Evolutionary conservation across 2,797 vertebrate species (phyloP).

Genomic region (Spatula clypeata): DNA sequence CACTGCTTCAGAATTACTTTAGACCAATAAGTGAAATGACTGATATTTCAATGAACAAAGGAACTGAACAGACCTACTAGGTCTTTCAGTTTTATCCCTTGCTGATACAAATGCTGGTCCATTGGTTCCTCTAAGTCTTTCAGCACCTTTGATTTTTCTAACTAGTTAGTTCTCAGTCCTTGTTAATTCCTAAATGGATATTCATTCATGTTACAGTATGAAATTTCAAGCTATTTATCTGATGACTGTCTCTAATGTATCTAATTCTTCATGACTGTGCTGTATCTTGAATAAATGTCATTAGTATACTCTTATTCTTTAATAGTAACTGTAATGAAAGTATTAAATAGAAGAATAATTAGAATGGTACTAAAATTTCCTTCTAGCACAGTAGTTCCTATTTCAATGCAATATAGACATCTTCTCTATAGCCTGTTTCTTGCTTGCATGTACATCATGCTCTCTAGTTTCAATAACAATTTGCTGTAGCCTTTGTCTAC

Average conservation of each 20-base stretch:
- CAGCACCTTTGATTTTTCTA: background rate
- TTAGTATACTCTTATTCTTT: background rate
- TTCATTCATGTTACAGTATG: background rate
- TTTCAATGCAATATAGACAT: background rate
- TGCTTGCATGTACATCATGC: background rate
- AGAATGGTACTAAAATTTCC: background rate
- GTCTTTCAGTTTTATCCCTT: background rate
- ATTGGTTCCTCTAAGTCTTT: accelerated
- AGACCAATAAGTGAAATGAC: background rate
- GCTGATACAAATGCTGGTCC: background rate
- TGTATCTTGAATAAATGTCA: background rate
- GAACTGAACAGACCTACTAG: background rate
- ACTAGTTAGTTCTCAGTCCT: background rate
- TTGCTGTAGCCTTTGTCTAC: background rate
- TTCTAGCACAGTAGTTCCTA: background rate
- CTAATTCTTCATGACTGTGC: background rate
- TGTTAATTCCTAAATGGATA: background rate
- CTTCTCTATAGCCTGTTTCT: background rate
- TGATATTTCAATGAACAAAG: background rate
- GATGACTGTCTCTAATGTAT: background rate
- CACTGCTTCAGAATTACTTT: background rate
- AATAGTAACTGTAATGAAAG: background rate
- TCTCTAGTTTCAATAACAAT: background rate
- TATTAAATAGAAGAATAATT: background rate
- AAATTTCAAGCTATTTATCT: background rate